Base-by-base conservation (phyloP, 1,140 invertebrate species). In the Drosophila ficusphila region DNA sequence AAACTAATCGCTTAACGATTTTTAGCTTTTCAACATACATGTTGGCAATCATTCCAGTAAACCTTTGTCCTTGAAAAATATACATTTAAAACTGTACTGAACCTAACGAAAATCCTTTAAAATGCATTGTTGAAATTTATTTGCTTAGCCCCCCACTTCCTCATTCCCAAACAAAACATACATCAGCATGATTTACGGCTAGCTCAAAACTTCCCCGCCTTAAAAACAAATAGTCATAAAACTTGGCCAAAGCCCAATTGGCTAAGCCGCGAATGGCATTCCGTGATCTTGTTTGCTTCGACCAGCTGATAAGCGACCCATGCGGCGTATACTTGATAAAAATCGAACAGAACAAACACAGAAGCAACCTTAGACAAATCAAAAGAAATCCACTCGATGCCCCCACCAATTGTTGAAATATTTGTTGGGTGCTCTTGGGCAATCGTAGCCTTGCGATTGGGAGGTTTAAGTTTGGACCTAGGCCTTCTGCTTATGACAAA, bases 261-360 rank as follows among this genome's bases (percentile, higher is more conserved):
- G 21, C 44, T 67, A 34, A 67, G 44, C 62, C 19, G 16, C 9
- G 23, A 65, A 25, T 29, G 60, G 44, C 58, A 67, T 64, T 67
- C 62, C 27, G 2, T 52, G 62, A 67, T 67, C 60, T 65, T 56
- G 48, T 29, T 47, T 61, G 9, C 18, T 52, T 48, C 19, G 54
- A 18, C 34, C 47, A 39, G 42, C 31, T 76, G 79, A 86, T 85
- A 85, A 85, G 64, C 57, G 42, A 21, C 42, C 76, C 12, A 38
- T 11, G 61, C 16, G 39, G 56, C 79, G 81, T 73, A 86, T 79
- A 33, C 61, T 74, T 88, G 82, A 86, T 86, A 77, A 34, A 39
- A 67, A 33, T 29, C 33, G 34, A 52, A 31, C 60, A 68, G 27
- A 68, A 67, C 64, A 14, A 31, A 38, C 12, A 64, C 3, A 23